Percentiles rank a stretch among this genome's conserved stretches.
These are phyloP conservation scores for Bicyclus anynana DNA, from an alignment of 1,140 invertebrate genomes.

Conservation along the genomic window DNA sequence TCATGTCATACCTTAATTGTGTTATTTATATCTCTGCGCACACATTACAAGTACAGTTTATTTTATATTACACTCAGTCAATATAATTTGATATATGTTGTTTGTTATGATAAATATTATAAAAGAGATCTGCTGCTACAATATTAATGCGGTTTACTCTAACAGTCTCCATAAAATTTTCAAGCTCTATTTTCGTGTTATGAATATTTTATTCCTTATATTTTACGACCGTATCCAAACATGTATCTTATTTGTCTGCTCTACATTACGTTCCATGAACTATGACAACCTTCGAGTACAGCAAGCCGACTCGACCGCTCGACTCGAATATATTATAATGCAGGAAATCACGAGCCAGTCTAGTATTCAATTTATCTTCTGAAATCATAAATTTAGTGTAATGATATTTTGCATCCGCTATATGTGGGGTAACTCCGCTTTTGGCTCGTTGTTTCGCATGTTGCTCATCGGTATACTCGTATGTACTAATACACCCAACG, in stretches of 20 bases:
- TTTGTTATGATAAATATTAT: background rate
- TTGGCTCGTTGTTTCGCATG: conserved; percentile 17
- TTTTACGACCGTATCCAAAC: background rate
- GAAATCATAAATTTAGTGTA: conserved; percentile 70
- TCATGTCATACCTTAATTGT: conserved; percentile 19
- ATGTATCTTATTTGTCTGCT: conserved; percentile 10
- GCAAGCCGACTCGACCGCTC: conserved; percentile 35
- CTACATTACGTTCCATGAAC: conserved; percentile 32
- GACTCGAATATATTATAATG: conserved; percentile 63
- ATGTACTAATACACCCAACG: too few species aligned
- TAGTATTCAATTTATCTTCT: conserved; percentile 67
- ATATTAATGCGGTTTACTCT: background rate
- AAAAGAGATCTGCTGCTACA: background rate
- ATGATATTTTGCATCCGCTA: conserved; percentile 63
- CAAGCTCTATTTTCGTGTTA: background rate
- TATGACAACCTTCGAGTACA: conserved; percentile 59
- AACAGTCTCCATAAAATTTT: background rate
- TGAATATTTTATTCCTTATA: conserved; percentile 2
- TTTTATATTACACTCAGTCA: background rate
- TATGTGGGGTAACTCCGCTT: conserved; percentile 21
- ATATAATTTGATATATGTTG: background rate
- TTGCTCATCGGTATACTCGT: too few species aligned
- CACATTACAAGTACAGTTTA: conserved; percentile 4
- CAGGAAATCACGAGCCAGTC: conserved; percentile 68
- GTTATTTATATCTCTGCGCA: conserved; percentile 14